Percentiles rank a stretch among this genome's conserved stretches.
phyloP scores from a whole-genome alignment of 2,888 invertebrate species.

The Pogonocherus hispidulus region DNA sequence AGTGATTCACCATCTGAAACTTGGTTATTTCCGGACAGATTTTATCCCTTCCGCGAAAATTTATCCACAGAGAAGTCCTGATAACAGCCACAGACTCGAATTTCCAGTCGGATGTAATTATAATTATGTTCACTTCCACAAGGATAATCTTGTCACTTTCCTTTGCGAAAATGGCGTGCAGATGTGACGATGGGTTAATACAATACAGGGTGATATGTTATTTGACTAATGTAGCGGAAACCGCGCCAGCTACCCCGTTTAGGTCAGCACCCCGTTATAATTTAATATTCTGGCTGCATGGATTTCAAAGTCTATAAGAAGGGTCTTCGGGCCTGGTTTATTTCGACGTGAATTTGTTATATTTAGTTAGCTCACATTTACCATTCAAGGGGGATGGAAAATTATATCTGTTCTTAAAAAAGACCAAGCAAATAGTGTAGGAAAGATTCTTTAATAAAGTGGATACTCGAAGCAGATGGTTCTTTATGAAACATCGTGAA shows the following conservation, averaged over 20 bases:
- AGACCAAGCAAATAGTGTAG: too few species aligned
- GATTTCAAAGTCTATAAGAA: conserved; percentile 7
- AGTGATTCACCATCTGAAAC: too few species aligned
- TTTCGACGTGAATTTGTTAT: not conserved
- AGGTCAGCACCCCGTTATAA: conserved; percentile 49
- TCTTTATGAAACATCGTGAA: too few species aligned
- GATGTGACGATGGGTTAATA: conserved; percentile 57
- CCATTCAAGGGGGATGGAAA: too few species aligned
- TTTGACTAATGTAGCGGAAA: conserved; percentile 62
- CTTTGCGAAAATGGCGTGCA: conserved; percentile 51
- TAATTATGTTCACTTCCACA: conserved; percentile 36
- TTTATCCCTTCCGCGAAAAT: conserved; percentile 5
- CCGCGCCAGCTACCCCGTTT: conserved; percentile 43
- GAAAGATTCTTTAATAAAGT: too few species aligned
- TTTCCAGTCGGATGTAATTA: conserved; percentile 10
- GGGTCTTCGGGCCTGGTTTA: not conserved
- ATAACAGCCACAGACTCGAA: not conserved
- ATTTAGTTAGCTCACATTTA: not conserved
- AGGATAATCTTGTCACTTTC: conserved; percentile 56
- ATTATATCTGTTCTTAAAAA: too few species aligned
- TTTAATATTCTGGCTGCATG: conserved; percentile 30
- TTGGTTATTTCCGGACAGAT: too few species aligned
- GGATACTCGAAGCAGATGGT: too few species aligned
- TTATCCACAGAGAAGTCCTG: conserved; percentile 29
- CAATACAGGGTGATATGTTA: conserved; percentile 58